Conservation (phyloP, 2,113 vertebrate genomes). For the Megaceryle maxima region DNA sequence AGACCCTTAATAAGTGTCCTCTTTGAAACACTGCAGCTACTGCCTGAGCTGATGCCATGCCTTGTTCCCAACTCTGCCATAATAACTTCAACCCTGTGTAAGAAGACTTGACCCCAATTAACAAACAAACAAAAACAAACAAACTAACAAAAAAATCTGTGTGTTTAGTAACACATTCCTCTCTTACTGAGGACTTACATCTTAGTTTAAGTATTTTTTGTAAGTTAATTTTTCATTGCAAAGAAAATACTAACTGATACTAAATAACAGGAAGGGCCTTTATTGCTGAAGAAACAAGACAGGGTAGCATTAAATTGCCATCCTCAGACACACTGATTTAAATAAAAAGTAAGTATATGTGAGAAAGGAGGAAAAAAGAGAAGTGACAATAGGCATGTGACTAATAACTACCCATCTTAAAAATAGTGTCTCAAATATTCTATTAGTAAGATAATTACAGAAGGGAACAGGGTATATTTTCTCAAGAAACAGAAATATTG, state of each 20-base stretch:
- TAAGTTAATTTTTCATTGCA: not conserved
- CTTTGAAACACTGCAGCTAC: not conserved
- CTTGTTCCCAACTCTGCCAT: not conserved
- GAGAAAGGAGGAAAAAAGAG: not conserved
- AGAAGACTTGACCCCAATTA: not conserved
- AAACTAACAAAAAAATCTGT: not conserved
- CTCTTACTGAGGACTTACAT: not conserved
- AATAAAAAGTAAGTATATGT: not conserved
- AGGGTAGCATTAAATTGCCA: not conserved
- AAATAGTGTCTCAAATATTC: not conserved
- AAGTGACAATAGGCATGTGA: not conserved
- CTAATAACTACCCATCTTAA: not conserved
- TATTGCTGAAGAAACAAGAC: not conserved
- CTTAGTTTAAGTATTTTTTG: not conserved
- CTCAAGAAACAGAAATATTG: not conserved
- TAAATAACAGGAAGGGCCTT: not conserved
- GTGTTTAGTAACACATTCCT: not conserved
- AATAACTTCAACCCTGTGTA: not conserved
- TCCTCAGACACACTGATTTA: not conserved
- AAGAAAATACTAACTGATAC: not conserved
- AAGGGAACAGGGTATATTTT: not conserved
- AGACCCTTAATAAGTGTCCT: not conserved
- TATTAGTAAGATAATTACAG: not conserved
- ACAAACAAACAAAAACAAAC: not conserved
- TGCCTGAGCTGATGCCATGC: not conserved